phyloP scores from a whole-genome alignment of 2,113 vertebrate species.

The Buteo buteo region DNA sequence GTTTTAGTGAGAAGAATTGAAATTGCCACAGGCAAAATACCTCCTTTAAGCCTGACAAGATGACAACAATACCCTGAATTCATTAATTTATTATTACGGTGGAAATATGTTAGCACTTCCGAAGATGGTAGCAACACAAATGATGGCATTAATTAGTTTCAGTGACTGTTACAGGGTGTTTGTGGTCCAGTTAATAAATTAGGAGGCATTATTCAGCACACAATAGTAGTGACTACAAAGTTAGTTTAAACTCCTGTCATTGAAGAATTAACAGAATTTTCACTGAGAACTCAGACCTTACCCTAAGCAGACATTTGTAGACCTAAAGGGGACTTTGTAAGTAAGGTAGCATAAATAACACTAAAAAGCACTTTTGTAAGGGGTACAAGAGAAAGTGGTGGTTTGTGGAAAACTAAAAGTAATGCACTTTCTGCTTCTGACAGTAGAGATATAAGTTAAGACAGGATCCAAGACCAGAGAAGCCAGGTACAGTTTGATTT shows the following conservation, averaged over 20 bases:
- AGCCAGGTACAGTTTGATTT: background rate
- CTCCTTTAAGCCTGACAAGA: background rate
- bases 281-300: background rate
- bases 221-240: background rate
- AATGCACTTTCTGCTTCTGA: background rate
- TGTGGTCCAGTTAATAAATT: background rate
- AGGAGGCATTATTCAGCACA: background rate
- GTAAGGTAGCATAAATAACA: background rate
- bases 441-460: background rate
- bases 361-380: background rate
- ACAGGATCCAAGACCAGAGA: background rate
- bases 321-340: background rate
- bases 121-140: background rate
- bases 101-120: background rate
- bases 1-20: background rate
- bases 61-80: background rate
- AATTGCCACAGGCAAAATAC: background rate
- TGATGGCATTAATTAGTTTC: background rate
- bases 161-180: background rate
- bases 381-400: background rate
- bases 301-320: background rate
- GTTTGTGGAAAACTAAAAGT: background rate
- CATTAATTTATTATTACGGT: background rate
- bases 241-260: background rate
- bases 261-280: background rate